Base-by-base conservation (phyloP, 2,888 invertebrate species). In the Ferdinandea cuprea region DNA sequence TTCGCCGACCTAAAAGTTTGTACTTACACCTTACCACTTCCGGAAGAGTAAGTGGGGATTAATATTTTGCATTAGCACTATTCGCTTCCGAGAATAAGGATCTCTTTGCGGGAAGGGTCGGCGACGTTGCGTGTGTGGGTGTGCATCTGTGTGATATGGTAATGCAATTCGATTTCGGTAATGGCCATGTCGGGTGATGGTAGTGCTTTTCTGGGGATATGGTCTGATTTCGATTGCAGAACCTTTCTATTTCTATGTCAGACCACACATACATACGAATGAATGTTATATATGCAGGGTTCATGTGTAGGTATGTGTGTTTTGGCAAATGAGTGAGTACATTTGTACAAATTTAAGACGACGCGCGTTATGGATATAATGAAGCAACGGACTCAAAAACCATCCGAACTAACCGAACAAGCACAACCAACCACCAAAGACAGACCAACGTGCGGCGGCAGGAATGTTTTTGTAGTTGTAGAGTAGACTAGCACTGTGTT, bases 81-180 rank as follows among this genome's bases (percentile, higher is more conserved):
- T 69, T 48, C 56, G 54, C 37, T 25, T 50, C 21, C 9, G 32
- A 19, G 32, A 19, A 32, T n/a, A 68, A 40, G 69, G 32, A 63
- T 54, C 40, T 61, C 56, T 65, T 2, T 11, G 5, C n/a, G 6
- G 6, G 40, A 0, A 35, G 17, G 13, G 11, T 11, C 21, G 19
- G 11, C 21, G 17, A 28, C 21, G 6, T 9, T 40, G 30, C 0
- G 40, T 46, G 54, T 13, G 13, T 21, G 48, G 21, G 44, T 56
- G 61, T 61, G 15, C 50, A 40, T 21, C 52, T 40, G 63, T 13
- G 30, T 30, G 48, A 68, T 63, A 65, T 19, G 72, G 48, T 72
- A 72, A 68, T 72, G 61, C 61, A 35, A 46, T 83, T 68, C 68
- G 78, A 83, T 83, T 83, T 78, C 37, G 77, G 72, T 83, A 77